Evolutionary conservation across 2,797 vertebrate genomes (phyloP).

Genomic region (Catharus ustulatus): DNA sequence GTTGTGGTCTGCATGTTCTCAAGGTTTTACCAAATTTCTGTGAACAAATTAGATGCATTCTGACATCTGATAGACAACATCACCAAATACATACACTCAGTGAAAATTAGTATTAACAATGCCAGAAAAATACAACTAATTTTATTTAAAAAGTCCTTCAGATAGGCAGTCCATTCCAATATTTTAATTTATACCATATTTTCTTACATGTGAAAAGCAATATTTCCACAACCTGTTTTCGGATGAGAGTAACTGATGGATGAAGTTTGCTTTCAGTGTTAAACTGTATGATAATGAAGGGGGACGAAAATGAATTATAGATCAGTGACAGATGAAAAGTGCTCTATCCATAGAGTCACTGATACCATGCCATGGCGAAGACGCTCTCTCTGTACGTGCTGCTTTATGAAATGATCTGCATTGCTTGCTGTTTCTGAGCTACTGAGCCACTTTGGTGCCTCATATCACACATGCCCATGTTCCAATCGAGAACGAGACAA

Average conservation of each 20-base stretch:
- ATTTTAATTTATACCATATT: neutral
- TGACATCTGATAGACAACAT: neutral
- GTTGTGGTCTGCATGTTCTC: neutral
- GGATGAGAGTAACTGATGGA: neutral
- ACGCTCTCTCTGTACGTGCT: neutral
- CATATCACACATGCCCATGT: neutral
- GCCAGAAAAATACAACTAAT: neutral
- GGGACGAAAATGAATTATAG: neutral
- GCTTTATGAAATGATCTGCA: neutral
- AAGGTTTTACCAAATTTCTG: neutral
- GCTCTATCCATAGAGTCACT: neutral
- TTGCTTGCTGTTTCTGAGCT: neutral
- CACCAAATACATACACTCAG: neutral
- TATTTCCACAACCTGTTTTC: neutral
- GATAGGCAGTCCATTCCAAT: neutral
- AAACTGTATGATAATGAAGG: neutral
- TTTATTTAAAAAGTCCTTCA: neutral
- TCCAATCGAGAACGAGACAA: neutral
- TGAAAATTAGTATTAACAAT: neutral
- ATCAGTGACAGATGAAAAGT: neutral
- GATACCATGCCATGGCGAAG: rapidly evolving
- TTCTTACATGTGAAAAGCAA: neutral
- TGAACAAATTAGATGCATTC: neutral
- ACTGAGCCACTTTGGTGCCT: neutral
- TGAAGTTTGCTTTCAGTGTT: neutral